Conservation (phyloP, 1,140 invertebrate species). For the Macrobrachium nipponense region DNA sequence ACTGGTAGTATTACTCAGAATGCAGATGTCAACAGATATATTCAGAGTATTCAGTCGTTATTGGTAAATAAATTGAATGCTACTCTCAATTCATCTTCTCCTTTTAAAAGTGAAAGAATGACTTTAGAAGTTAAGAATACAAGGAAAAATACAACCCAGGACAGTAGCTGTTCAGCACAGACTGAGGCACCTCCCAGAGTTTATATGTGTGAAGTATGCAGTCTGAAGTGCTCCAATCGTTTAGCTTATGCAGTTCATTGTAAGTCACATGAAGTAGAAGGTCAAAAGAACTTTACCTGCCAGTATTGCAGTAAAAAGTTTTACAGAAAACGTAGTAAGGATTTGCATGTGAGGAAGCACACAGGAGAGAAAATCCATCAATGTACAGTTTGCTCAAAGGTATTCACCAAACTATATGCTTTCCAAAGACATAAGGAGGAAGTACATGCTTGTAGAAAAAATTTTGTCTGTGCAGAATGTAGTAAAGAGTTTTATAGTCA, state of each 20-base stretch:
- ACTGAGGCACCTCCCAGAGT: neutral
- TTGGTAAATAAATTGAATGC: constrained; percentile 47
- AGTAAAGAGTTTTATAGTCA: constrained; percentile 36
- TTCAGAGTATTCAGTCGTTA: constrained; percentile 48
- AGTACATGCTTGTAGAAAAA: constrained; percentile 35
- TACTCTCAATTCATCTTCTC: constrained; percentile 25
- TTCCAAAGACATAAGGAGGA: constrained; percentile 34
- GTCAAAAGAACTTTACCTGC: constrained; percentile 35
- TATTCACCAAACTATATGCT: constrained; percentile 32
- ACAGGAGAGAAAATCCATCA: constrained; percentile 18
- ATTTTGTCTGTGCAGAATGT: constrained; percentile 39
- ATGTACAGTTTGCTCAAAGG: constrained; percentile 28
- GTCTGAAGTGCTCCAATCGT: neutral
- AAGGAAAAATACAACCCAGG: too few relatives aligned
- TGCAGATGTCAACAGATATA: constrained; percentile 44
- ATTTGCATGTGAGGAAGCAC: constrained; percentile 28
- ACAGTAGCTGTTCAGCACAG: too few relatives aligned
- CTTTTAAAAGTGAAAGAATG: neutral
- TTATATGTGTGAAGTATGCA: constrained; percentile 38
- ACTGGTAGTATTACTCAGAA: constrained; percentile 1
- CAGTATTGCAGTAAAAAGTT: constrained; percentile 21
- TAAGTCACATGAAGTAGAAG: constrained; percentile 33
- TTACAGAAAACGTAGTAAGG: constrained; percentile 39
- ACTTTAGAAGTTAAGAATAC: neutral
- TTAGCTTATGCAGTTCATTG: constrained; percentile 17